Evolutionary conservation across 1,140 invertebrate genomes (phyloP), one percentile per base, ranked within the genome.

Genomic region (Penaeus indicus): DNA sequence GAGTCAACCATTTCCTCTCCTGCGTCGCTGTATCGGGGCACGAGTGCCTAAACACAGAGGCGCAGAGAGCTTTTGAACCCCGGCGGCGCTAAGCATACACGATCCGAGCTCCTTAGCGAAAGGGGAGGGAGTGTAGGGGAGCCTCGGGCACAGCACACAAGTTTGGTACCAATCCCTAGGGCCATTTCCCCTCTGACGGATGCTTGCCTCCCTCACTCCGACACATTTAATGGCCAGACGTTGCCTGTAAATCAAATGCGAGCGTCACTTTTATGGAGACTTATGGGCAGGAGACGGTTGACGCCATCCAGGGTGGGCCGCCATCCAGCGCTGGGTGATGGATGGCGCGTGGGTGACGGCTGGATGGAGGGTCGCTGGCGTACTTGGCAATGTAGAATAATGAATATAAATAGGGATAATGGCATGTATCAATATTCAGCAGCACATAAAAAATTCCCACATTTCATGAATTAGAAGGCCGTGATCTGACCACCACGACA

Each of bases 171-270:
- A 88, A 80, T 84, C 86, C 86, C 86, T 84, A 88, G 86, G 86
- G 86, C 86, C 86, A 88, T 88, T 88, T 88, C 86, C 86, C 86
- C 72, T 84, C 86, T 88, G 86, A 88, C 86, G 86, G 86, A 88
- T 88, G 86, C 86, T 88, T 88, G 86, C 86, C 86, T 88, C 86
- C 86, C 86, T 88, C 86, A 88, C 86, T 88, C 86, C 86, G 86
- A 88, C 86, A 88, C 86, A 88, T 88, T 88, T 88, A 88, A 88
- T 88, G 86, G 86, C 86, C 86, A 88, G 86, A 88, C 86, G 86
- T 88, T 88, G 86, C 86, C 86, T 88, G 86, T 88, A 88, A 88
- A 88, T 88, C 86, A 88, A 88, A 88, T 88, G 86, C 86, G 86
- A 88, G 86, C 86, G 86, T 88, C 86, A 88, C 86, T 88, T 88